Evolutionary conservation across 2,113 vertebrate genomes (phyloP).

Genomic region (Furnarius figulus): DNA sequence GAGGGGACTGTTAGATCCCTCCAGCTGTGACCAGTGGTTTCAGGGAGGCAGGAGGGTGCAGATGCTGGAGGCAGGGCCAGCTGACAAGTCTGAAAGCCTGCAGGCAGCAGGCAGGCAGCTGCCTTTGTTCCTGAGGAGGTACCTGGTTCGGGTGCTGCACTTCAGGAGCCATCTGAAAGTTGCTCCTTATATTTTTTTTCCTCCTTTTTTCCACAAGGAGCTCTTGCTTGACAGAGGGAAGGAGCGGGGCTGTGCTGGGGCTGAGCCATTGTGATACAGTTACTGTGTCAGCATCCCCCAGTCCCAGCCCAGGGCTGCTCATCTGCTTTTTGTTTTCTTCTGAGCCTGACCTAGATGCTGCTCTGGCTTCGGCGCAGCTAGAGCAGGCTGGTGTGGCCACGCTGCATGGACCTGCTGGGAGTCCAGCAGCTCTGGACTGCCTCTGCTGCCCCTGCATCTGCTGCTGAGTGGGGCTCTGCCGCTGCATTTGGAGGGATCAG

Average conservation of each 20-base stretch:
- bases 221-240: neutral
- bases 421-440: neutral
- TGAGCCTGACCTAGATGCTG: constrained; percentile 28
- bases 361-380: neutral
- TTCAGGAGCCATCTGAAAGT: neutral
- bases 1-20: neutral
- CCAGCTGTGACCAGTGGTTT: neutral
- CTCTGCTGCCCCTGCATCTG: neutral
- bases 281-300: neutral
- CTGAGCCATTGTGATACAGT: neutral
- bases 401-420: neutral
- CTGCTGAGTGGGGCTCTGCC: neutral
- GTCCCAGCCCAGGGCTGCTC: neutral
- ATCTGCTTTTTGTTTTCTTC: neutral
- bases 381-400: neutral
- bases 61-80: neutral
- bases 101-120: neutral
- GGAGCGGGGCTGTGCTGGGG: fast-evolving
- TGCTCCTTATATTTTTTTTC: neutral
- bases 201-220: neutral
- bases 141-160: neutral
- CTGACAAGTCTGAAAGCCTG: neutral
- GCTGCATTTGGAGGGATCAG: neutral
- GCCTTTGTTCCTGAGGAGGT: neutral
- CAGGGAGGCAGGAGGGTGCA: neutral